Conservation (phyloP, 2,888 invertebrate species). For the Euphydryas editha region DNA sequence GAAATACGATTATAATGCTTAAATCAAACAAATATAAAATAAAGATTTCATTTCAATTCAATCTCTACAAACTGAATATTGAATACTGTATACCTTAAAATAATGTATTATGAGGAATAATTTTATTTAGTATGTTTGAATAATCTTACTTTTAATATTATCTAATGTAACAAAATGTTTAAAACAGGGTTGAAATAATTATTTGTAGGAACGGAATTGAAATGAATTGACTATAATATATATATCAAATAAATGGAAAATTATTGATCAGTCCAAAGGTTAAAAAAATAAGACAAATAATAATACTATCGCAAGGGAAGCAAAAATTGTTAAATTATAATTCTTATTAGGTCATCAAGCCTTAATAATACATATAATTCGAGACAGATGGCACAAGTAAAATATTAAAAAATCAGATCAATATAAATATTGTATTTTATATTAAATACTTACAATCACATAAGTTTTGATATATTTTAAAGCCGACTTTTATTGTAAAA, state of each 20-base stretch:
- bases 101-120: not conserved
- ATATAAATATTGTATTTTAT: conserved; percentile 7
- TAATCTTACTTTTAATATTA: no score
- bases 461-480: not conserved
- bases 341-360: not conserved
- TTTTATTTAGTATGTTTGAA: no score
- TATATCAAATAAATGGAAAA: conserved; percentile 30
- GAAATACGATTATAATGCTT: not conserved
- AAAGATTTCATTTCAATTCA: not conserved
- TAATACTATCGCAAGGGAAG: conserved; percentile 26
- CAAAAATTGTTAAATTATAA: conserved; percentile 6
- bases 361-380: conserved; percentile 1
- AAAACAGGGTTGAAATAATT: not conserved
- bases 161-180: no score
- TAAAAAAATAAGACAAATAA: conserved; percentile 28
- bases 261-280: conserved; percentile 33
- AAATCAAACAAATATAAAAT: conserved; percentile 2
- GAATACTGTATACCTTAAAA: not conserved
- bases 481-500: not conserved
- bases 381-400: conserved; percentile 27
- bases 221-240: conserved; percentile 3
- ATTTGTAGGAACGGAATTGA: not conserved
- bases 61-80: not conserved
- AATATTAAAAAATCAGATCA: conserved; percentile 28
- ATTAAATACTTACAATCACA: not conserved